Evolutionary conservation across 2,888 invertebrate genomes (phyloP).

Genomic region (Amphipyra tragopoginis): DNA sequence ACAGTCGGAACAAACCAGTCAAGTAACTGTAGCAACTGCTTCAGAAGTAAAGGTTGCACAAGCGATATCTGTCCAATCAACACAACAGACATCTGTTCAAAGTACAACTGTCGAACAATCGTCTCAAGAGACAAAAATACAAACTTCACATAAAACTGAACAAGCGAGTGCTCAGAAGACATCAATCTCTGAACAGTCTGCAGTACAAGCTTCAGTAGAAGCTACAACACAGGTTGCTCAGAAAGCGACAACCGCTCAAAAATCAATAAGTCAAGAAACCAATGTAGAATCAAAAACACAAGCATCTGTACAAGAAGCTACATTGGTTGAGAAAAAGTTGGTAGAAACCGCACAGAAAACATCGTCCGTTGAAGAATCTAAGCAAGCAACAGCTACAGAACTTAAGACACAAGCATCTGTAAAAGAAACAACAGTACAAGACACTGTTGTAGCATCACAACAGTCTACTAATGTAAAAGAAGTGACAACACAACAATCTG

Average conservation of each 20-base stretch:
- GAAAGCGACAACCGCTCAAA: conserved; percentile 30
- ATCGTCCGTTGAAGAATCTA: conserved; percentile 27
- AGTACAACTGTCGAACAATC: conserved; percentile 47
- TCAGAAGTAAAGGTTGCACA: conserved; percentile 63
- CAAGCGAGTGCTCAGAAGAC: conserved; percentile 39
- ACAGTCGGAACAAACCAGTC: conserved; percentile 65
- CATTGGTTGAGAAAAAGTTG: conserved; percentile 18
- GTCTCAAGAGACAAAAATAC: conserved; percentile 38
- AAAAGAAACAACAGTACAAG: conserved; percentile 32
- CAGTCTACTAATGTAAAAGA: conserved; percentile 50
- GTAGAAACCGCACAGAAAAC: conserved; percentile 7
- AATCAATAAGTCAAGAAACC: conserved; percentile 38
- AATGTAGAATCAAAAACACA: conserved; percentile 43
- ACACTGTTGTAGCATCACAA: conserved; percentile 46
- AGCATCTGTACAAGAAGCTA: conserved; percentile 29
- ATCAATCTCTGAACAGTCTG: conserved; percentile 50
- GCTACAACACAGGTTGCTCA: conserved; percentile 46
- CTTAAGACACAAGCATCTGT: conserved; percentile 43
- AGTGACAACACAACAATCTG: conserved; percentile 53
- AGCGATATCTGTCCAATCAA: conserved; percentile 51
- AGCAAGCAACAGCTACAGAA: conserved; percentile 41
- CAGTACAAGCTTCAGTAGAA: conserved; percentile 52
- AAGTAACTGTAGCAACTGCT: conserved; percentile 68
- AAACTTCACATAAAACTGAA: conserved; percentile 16
- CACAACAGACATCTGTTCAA: conserved; percentile 46